Conservation (phyloP, 2,113 vertebrate genomes). For the Hepsetus odoe region DNA sequence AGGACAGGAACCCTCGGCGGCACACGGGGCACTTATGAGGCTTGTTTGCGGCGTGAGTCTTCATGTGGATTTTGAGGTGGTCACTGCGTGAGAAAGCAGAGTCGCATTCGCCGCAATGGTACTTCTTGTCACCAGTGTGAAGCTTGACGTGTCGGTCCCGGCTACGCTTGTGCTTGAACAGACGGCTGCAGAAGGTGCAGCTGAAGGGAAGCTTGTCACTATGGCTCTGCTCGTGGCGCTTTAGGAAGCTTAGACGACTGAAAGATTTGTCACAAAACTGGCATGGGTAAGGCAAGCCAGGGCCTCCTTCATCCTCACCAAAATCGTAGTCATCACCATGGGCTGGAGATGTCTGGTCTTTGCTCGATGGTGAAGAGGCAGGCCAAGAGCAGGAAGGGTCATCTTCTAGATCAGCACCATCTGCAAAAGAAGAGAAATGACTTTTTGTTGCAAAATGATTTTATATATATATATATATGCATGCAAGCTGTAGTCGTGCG, state of each 20-base stretch:
- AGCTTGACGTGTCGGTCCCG: slow-evolving; percentile 96
- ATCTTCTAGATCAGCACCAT: slow-evolving; percentile 93
- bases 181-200: slow-evolving; percentile 94
- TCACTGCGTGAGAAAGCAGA: slow-evolving; percentile 96
- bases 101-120: slow-evolving; percentile 96
- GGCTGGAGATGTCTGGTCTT: slow-evolving; percentile 95
- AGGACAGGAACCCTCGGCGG: slow-evolving; percentile 92
- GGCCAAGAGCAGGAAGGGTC: slow-evolving; percentile 97
- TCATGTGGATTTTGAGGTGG: slow-evolving; percentile 98
- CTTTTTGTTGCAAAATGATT: background rate
- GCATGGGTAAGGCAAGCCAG: slow-evolving; percentile 93
- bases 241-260: slow-evolving; percentile 96
- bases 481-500: background rate
- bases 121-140: slow-evolving; percentile 97
- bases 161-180: slow-evolving; percentile 98
- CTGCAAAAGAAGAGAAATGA: slow-evolving; percentile 68
- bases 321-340: slow-evolving; percentile 95
- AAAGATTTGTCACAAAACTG: slow-evolving; percentile 99
- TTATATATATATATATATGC: background rate
- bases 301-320: slow-evolving; percentile 93
- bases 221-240: slow-evolving; percentile 98
- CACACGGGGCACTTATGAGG: slow-evolving; percentile 99
- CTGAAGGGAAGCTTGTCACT: slow-evolving; percentile 97
- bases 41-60: slow-evolving; percentile 98
- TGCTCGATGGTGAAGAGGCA: slow-evolving; percentile 96